Evolutionary conservation across 2,113 vertebrate genomes (phyloP).

Genomic region (Falcunculus frontatus): DNA sequence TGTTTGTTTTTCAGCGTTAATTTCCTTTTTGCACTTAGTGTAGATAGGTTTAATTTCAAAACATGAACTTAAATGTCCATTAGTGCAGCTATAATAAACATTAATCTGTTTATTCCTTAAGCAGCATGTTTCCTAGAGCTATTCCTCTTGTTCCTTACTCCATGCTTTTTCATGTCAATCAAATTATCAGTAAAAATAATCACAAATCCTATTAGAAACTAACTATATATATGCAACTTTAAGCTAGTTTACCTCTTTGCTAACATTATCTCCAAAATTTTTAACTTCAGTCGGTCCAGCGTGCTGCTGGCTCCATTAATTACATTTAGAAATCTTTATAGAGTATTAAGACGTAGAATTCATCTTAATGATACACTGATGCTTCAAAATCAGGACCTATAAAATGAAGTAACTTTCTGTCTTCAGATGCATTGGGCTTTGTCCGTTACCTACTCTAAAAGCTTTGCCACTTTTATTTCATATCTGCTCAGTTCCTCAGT

Average conservation of each 20-base stretch:
- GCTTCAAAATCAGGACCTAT: background rate
- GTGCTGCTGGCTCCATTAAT: conserved; percentile 14
- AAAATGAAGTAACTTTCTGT: background rate
- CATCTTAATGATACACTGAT: background rate
- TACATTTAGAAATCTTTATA: background rate
- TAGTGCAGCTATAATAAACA: background rate
- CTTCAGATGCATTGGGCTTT: background rate
- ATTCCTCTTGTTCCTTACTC: background rate
- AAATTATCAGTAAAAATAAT: conserved; percentile 62
- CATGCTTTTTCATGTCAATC: conserved; percentile 26
- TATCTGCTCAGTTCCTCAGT: background rate
- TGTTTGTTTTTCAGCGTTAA: background rate
- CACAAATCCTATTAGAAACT: conserved; percentile 48
- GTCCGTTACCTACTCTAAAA: background rate
- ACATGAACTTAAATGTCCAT: background rate
- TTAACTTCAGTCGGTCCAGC: conserved; percentile 28
- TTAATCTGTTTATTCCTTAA: conserved; percentile 1
- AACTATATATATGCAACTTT: conserved; percentile 32
- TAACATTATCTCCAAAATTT: background rate
- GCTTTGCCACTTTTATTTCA: background rate
- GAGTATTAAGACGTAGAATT: background rate
- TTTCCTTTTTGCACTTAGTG: background rate
- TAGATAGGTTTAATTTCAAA: conserved; percentile 8
- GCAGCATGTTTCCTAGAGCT: background rate
- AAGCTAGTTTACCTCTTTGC: conserved; percentile 32